Conservation (phyloP, 2,888 invertebrate genomes). For the Phrixothrix hirtus region DNA sequence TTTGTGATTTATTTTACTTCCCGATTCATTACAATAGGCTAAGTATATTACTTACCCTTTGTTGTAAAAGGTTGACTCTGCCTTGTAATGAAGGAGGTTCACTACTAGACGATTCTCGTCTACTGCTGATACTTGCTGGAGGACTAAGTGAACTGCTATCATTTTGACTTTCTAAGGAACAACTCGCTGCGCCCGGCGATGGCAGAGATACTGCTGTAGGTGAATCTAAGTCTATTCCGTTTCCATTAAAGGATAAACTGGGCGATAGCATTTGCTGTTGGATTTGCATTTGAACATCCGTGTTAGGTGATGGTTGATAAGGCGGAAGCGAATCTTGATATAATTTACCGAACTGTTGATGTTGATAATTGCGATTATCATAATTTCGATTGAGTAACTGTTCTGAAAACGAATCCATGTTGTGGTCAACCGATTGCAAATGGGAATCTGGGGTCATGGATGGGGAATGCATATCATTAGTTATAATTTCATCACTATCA, state of each 20-base stretch:
- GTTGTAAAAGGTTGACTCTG: conserved; percentile 75
- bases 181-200: conserved; percentile 75
- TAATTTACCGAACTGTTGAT: conserved; percentile 52
- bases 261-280: conserved; percentile 60
- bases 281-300: conserved; percentile 67
- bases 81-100: conserved; percentile 61
- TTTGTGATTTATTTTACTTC: background rate
- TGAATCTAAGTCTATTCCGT: conserved; percentile 69
- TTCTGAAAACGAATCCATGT: conserved; percentile 74
- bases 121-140: conserved; percentile 70
- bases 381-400: conserved; percentile 63
- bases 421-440: conserved; percentile 57
- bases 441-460: conserved; percentile 72
- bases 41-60: conserved; percentile 74
- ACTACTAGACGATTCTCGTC: conserved; percentile 63
- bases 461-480: conserved; percentile 73
- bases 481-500: conserved; percentile 65
- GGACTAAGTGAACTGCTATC: conserved; percentile 66
- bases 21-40: conserved; percentile 11
- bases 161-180: conserved; percentile 70
- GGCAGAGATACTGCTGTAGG: conserved; percentile 81
- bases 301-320: conserved; percentile 50
- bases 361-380: conserved; percentile 40
- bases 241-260: conserved; percentile 67
- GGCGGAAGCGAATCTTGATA: conserved; percentile 52